These are phyloP conservation scores for Hippocampus kuda DNA, from an alignment of 2,797 vertebrate species.

Conservation along the genomic window DNA sequence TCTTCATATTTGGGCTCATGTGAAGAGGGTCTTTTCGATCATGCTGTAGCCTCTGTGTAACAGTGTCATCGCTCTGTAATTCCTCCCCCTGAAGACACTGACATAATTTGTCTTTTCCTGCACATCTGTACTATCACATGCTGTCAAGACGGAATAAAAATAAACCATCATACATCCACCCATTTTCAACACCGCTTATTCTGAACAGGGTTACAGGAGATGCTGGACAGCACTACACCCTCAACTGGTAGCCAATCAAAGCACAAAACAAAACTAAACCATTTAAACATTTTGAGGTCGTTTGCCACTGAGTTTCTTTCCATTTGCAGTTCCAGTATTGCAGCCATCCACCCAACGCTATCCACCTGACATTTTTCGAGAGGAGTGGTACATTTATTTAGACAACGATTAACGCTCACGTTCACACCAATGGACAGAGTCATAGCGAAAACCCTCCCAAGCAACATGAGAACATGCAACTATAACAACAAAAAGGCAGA, in stretches of 20 bases:
- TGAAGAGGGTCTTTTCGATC: constrained; percentile 1
- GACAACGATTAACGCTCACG: not conserved
- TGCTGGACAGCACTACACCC: no score
- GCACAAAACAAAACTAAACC: no score
- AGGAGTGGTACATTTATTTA: not conserved
- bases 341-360: not conserved
- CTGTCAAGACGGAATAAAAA: not conserved
- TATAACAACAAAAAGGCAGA: not conserved
- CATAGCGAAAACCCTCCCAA: no score
- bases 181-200: no score
- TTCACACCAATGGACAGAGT: not conserved
- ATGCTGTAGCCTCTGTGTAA: not conserved
- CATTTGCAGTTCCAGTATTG: not conserved
- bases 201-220: no score
- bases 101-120: not conserved
- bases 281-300: no score
- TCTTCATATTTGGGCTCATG: constrained; percentile 6
- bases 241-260: no score
- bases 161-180: no score
- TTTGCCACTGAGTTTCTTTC: no score
- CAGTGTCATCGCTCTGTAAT: constrained; percentile 4
- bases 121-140: not conserved
- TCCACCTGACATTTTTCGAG: not conserved
- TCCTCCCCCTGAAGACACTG: constrained; percentile 4
- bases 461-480: not conserved